Evolutionary conservation across 2,113 vertebrate species (phyloP).

Genomic region (Pogonocichla stellata): DNA sequence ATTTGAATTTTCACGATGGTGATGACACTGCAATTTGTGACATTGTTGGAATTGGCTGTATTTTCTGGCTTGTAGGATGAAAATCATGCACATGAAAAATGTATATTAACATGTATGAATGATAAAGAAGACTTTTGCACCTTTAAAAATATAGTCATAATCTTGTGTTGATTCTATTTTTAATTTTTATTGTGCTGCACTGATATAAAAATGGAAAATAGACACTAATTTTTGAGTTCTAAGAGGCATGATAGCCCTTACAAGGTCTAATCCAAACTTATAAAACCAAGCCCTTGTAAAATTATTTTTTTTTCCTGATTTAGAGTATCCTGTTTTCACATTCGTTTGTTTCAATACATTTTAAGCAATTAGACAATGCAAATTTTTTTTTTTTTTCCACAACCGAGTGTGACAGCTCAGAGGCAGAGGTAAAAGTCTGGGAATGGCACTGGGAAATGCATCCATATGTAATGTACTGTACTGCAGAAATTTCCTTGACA

Average conservation of each 20-base stretch:
- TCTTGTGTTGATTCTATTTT: background rate
- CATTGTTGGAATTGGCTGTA: background rate
- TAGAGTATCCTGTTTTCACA: background rate
- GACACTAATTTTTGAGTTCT: background rate
- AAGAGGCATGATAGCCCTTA: background rate
- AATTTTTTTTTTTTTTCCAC: background rate
- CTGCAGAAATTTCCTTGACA: background rate
- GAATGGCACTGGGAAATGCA: background rate
- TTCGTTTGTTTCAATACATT: background rate
- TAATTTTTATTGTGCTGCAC: background rate
- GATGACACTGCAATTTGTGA: background rate
- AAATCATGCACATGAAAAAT: background rate
- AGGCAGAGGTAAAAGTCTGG: background rate
- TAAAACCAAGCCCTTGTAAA: background rate
- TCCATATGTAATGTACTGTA: background rate
- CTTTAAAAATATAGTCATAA: background rate
- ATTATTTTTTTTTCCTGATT: background rate
- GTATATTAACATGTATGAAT: background rate
- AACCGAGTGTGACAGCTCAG: background rate
- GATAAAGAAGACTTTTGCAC: background rate
- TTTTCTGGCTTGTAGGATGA: background rate
- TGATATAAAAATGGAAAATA: background rate
- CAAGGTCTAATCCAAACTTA: background rate
- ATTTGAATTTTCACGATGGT: background rate
- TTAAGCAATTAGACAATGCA: background rate